Conservation (phyloP, 30 jellyfish, hydroid and myxozoan genomes). For the Mastigias papua region DNA sequence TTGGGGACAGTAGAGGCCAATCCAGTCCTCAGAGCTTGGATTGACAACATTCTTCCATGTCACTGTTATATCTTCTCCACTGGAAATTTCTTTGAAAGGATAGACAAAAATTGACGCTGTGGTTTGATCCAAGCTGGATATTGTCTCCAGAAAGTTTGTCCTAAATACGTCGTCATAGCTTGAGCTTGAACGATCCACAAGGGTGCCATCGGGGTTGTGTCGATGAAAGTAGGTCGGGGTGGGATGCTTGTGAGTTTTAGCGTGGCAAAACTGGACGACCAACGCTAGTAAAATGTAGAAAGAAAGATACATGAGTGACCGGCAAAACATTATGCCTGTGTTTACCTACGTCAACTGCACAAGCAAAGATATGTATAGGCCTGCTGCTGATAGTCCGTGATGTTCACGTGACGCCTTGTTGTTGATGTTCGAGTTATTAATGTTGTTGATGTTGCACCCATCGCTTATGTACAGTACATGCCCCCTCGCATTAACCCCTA, state of each 20-base stretch:
- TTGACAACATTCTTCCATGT: slow-evolving; percentile 64
- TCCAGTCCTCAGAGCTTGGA: slow-evolving; percentile 82
- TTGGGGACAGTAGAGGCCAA: slow-evolving; percentile 87
- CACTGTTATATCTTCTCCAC: slow-evolving; percentile 78
- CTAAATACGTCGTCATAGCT: slow-evolving; percentile 20
- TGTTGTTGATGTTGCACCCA: too few species aligned
- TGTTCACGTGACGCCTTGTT: neutral
- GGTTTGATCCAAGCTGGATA: slow-evolving; percentile 29
- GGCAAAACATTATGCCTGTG: neutral
- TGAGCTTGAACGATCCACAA: slow-evolving; percentile 49
- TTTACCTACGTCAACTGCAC: too few species aligned
- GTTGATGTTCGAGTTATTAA: too few species aligned
- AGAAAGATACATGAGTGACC: neutral
- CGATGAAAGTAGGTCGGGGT: slow-evolving; percentile 74
- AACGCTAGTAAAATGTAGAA: neutral
- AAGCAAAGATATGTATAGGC: too few species aligned
- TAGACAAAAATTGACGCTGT: slow-evolving; percentile 22
- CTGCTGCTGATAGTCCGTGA: neutral
- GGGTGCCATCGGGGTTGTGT: slow-evolving; percentile 50
- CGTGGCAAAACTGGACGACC: neutral
- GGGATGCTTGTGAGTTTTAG: slow-evolving; percentile 66
- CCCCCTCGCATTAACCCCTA: too few species aligned
- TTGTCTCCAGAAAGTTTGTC: slow-evolving; percentile 28
- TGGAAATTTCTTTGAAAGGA: slow-evolving; percentile 45
- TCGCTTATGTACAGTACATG: too few species aligned